Conservation (phyloP, 2,888 invertebrate species). For the Brachyptera putata region DNA sequence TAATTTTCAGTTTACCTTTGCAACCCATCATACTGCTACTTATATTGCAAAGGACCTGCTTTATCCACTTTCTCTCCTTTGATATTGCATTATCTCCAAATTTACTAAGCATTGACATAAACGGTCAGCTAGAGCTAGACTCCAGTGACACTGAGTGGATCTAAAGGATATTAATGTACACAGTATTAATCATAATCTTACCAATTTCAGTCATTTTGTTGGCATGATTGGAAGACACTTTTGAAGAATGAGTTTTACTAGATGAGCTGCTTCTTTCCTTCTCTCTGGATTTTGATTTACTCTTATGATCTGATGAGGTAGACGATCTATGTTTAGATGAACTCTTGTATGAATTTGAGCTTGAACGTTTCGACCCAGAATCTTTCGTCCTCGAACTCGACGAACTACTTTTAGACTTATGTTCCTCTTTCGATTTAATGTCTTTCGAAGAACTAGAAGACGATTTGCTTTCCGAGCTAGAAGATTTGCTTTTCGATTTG, state of each 20-base stretch:
- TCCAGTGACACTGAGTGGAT: too few species aligned
- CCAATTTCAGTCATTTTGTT: too few species aligned
- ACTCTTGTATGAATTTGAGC: neutral
- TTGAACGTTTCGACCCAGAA: neutral
- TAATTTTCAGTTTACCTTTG: too few species aligned
- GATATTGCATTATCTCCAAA: too few species aligned
- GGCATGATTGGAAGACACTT: too few species aligned
- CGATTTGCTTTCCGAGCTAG: neutral
- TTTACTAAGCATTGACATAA: too few species aligned
- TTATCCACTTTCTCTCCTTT: too few species aligned
- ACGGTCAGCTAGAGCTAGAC: too few species aligned
- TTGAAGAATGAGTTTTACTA: constrained; percentile 10
- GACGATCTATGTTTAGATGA: neutral
- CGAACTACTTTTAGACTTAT: neutral
- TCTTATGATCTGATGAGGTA: neutral
- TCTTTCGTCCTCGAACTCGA: neutral
- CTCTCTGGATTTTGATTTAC: neutral
- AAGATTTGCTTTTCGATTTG: neutral
- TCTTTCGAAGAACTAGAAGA: neutral
- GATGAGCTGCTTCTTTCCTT: neutral
- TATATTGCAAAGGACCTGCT: too few species aligned
- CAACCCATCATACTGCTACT: too few species aligned
- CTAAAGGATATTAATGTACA: too few species aligned
- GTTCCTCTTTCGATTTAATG: neutral
- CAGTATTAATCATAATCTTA: too few species aligned